phyloP scores from a whole-genome alignment of 2,113 vertebrate species.

The Centropus bengalensis region DNA sequence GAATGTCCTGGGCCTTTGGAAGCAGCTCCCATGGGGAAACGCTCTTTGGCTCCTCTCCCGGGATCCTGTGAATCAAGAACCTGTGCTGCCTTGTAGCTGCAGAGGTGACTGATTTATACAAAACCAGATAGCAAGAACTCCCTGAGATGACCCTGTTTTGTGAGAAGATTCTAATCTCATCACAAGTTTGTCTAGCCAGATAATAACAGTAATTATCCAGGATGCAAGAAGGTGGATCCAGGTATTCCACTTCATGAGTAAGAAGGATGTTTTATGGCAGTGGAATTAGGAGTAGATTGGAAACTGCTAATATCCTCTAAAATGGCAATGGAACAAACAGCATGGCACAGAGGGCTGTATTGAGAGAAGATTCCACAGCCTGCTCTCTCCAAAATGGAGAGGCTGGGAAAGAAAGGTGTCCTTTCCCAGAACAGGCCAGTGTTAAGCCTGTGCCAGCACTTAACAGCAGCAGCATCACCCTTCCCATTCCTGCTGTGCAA shows the following conservation, averaged over 20 bases:
- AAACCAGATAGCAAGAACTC: slow-evolving; percentile 41
- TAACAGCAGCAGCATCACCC: background rate
- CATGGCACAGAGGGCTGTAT: background rate
- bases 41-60: background rate
- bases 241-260: slow-evolving; percentile 43
- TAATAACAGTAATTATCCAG: slow-evolving; percentile 61
- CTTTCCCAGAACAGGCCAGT: background rate
- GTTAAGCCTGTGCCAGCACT: background rate
- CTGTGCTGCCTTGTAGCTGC: background rate
- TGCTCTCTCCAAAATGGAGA: background rate
- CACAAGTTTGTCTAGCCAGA: slow-evolving; percentile 54
- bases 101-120: slow-evolving; percentile 59
- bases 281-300: slow-evolving; percentile 43
- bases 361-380: background rate
- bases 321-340: background rate
- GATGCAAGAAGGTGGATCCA: slow-evolving; percentile 58
- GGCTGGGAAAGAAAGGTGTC: background rate
- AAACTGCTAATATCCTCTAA: slow-evolving; percentile 31
- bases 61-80: slow-evolving; percentile 31
- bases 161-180: slow-evolving; percentile 53
- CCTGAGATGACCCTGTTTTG: slow-evolving; percentile 50
- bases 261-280: slow-evolving; percentile 45
- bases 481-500: background rate
- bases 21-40: slow-evolving; percentile 11
- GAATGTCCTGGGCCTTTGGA: background rate